Conservation (phyloP, 2,888 invertebrate genomes). For the Drosophila sordidula region DNA sequence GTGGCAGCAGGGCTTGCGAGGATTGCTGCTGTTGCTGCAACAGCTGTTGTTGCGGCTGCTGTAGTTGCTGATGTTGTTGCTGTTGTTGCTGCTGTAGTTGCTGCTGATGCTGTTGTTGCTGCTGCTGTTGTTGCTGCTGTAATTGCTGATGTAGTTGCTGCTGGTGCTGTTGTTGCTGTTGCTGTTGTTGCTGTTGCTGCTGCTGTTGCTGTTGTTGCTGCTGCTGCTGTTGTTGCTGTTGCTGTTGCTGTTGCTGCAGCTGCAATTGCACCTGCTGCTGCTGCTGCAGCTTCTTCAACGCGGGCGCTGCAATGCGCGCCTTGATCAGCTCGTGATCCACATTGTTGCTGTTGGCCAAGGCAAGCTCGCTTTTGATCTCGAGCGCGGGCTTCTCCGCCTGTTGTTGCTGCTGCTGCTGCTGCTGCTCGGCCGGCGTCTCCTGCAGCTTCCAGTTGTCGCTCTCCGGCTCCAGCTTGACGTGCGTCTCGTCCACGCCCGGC, state of each 20-base stretch:
- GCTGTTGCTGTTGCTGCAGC: constrained; percentile 13
- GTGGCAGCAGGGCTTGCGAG: constrained; percentile 21
- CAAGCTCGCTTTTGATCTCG: constrained; percentile 42
- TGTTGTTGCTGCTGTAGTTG: constrained; percentile 15
- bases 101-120: constrained; percentile 17
- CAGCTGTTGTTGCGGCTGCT: constrained; percentile 24
- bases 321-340: constrained; percentile 39
- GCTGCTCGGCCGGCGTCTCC: constrained; percentile 37
- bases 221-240: constrained; percentile 26
- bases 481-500: constrained; percentile 32
- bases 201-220: constrained; percentile 40
- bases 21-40: constrained; percentile 14
- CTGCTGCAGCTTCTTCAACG: constrained; percentile 49
- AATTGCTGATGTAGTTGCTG: constrained; percentile 26
- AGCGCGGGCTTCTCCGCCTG: constrained; percentile 37
- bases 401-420: constrained; percentile 41
- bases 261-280: constrained; percentile 19
- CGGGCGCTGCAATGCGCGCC: constrained; percentile 20
- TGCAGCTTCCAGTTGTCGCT: constrained; percentile 56
- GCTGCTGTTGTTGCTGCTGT: constrained; percentile 19
- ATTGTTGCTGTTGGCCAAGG: constrained; percentile 45
- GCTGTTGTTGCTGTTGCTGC: constrained; percentile 36
- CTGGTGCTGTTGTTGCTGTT: constrained; percentile 22
- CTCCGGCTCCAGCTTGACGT: constrained; percentile 37
- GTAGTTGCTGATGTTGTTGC: constrained; percentile 16